phyloP scores from a whole-genome alignment of 2,113 vertebrate species.

The Grantiella picta region DNA sequence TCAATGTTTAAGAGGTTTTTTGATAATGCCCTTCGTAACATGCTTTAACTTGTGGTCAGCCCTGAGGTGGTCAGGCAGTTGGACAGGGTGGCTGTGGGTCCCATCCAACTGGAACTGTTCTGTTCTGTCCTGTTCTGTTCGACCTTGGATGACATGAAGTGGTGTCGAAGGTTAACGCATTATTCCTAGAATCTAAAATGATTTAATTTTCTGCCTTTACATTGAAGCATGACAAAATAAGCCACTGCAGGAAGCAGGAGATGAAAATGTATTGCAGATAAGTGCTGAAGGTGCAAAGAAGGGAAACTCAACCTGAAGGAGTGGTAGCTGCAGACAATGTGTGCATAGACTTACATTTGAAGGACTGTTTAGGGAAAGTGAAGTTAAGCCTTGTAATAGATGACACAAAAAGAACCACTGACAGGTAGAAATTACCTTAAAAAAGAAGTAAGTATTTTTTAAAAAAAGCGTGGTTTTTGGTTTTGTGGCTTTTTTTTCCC shows the following conservation, averaged over 20 bases:
- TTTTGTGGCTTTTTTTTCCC: background rate
- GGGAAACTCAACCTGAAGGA: background rate
- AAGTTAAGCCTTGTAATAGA: background rate
- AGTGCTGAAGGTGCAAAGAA: background rate
- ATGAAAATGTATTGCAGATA: background rate
- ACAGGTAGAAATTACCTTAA: background rate
- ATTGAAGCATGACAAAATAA: background rate
- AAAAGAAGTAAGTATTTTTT: background rate
- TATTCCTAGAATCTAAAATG: background rate
- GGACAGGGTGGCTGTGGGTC: accelerated
- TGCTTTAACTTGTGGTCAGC: background rate
- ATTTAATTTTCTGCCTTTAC: background rate
- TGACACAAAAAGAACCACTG: background rate
- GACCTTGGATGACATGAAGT: background rate
- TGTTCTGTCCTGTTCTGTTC: background rate
- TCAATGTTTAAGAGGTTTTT: background rate
- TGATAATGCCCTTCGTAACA: background rate
- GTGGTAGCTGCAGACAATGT: background rate
- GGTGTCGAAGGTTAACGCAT: background rate
- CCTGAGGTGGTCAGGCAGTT: background rate
- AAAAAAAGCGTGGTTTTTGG: background rate
- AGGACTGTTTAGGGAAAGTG: background rate
- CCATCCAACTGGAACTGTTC: background rate
- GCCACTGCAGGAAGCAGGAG: background rate
- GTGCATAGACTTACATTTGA: background rate